These are phyloP conservation scores for Onychostoma macrolepis DNA, from an alignment of 2,113 vertebrate species.

Conservation along the genomic window DNA sequence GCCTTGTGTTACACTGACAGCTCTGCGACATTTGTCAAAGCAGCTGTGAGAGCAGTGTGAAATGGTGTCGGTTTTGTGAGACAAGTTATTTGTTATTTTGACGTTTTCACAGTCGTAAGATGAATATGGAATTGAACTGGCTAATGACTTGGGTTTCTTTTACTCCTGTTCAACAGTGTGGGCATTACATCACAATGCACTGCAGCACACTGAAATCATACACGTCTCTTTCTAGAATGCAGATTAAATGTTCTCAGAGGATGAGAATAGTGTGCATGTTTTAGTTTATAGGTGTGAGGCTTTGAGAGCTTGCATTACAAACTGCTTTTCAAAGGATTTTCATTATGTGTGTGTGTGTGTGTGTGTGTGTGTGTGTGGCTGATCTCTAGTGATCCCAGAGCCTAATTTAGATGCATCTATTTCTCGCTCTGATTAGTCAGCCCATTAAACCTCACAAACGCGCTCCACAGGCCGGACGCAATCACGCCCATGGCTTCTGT, in stretches of 20 bases:
- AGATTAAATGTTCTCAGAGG: not conserved
- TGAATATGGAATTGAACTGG: conserved; percentile 38
- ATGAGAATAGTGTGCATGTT: not conserved
- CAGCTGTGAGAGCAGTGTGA: conserved; percentile 35
- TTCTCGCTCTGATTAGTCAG: conserved; percentile 47
- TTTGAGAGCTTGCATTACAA: not conserved
- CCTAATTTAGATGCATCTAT: conserved; percentile 41
- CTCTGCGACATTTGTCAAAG: conserved; percentile 50
- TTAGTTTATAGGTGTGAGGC: not conserved
- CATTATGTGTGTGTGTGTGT: not conserved
- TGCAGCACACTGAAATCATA: not conserved
- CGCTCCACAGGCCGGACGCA: conserved; percentile 29
- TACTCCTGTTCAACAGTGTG: not conserved
- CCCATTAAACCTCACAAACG: conserved; percentile 44
- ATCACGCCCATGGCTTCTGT: conserved; percentile 59
- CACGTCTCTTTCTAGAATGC: not conserved
- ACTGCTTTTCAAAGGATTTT: conserved; percentile 3
- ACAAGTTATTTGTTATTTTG: conserved; percentile 51
- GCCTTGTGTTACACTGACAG: conserved; percentile 53
- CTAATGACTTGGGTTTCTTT: conserved; percentile 17
- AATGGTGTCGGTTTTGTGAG: conserved; percentile 37
- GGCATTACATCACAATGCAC: conserved; percentile 5
- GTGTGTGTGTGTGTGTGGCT: conserved; percentile 16
- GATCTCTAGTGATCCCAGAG: conserved; percentile 25
- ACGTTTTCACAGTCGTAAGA: conserved; percentile 32